Conservation (phyloP, 2,797 vertebrate species). For the Sebastes hubbsi region DNA sequence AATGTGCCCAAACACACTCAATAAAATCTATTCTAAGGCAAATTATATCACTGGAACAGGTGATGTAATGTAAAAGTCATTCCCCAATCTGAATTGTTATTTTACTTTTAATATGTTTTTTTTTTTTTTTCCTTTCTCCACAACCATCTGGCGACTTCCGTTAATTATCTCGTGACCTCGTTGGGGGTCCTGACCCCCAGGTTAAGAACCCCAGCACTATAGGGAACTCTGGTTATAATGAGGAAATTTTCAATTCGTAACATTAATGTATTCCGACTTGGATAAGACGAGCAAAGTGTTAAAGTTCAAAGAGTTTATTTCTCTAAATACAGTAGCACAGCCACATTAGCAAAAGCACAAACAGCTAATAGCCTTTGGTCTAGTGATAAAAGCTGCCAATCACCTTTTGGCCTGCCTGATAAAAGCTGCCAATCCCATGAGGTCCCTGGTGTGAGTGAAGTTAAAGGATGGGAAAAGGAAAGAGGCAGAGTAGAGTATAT, state of each 20-base stretch:
- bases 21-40: no score
- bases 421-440: slow-evolving; percentile 33
- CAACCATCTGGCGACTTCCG: not conserved
- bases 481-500: not conserved
- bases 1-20: no score
- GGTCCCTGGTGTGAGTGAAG: slow-evolving; percentile 1
- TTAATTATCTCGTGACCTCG: not conserved
- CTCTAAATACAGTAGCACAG: slow-evolving; percentile 17
- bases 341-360: slow-evolving; percentile 39
- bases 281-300: slow-evolving; percentile 12
- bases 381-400: slow-evolving; percentile 50
- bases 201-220: not conserved
- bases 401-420: slow-evolving; percentile 41
- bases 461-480: slow-evolving; percentile 2
- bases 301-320: slow-evolving; percentile 26
- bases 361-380: slow-evolving; percentile 43
- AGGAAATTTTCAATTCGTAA: not conserved
- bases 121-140: not conserved
- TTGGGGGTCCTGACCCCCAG: not conserved
- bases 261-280: slow-evolving; percentile 22
- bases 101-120: no score
- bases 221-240: slow-evolving; percentile 4
- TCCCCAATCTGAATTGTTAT: no score
- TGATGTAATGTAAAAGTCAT: no score
- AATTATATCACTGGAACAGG: no score